Evolutionary conservation across 64 coral and sea anemone genomes (phyloP).

Genomic region (Montipora sp.): DNA sequence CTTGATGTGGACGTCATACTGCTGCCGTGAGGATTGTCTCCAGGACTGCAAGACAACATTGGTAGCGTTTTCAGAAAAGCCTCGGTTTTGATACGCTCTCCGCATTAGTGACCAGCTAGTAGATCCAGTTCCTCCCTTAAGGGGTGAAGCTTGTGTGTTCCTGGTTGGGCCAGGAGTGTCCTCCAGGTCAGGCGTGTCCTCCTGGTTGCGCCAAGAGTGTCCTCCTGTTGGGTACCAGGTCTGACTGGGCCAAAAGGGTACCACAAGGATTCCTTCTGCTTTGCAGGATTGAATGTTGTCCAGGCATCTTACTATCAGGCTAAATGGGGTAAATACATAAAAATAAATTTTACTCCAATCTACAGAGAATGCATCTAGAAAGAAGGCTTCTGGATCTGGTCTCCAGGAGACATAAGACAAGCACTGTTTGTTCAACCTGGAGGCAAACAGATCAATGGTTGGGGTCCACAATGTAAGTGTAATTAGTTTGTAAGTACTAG

Average conservation of each 20-base stretch:
- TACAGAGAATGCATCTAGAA: conserved; percentile 49
- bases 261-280: not conserved
- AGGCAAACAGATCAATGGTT: conserved; percentile 58
- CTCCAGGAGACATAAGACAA: conserved; percentile 14
- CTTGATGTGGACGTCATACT: conserved; percentile 28
- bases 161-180: conserved; percentile 15
- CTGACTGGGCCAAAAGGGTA: too few species aligned
- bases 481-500: not conserved
- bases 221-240: not conserved
- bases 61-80: too few species aligned
- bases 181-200: not conserved
- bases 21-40: too few species aligned
- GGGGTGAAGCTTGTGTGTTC: not conserved
- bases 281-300: not conserved
- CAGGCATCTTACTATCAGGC: conserved; percentile 11
- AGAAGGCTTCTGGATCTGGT: conserved; percentile 23
- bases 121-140: conserved; percentile 37
- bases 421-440: conserved; percentile 35
- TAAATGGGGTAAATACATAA: conserved; percentile 22
- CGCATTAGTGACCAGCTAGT: conserved; percentile 57
- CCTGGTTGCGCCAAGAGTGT: too few species aligned
- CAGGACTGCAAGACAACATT: too few species aligned
- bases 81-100: not conserved
- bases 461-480: not conserved
- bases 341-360: conserved; percentile 32